phyloP scores from a whole-genome alignment of 2,113 vertebrate genomes.

The chimpanzee (Pan troglodytes) region NHGRI_mPanTro3-v2.1_pri NC_072401.2:63502501-63503000 shows the following conservation, averaged over 20 bases:
- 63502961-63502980: conserved; percentile 48
- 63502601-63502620: not conserved
- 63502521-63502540: not conserved
- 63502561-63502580: not conserved
- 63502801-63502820: not conserved
- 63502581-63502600: not conserved
- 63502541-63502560: accelerated
- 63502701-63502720: not conserved
- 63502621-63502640: not conserved
- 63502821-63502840: not conserved
- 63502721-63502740: not conserved
- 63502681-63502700: not conserved
- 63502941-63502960: conserved; percentile 40
- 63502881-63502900: conserved; percentile 45
- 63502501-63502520: not conserved
- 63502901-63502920: conserved; percentile 10
- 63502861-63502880: conserved; percentile 39
- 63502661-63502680: not conserved
- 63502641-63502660: not conserved
- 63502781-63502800: not conserved
- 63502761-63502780: not conserved
- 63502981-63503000: conserved; percentile 44
- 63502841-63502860: not conserved
- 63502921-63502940: conserved; percentile 29
- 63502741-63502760: not conserved